A percentile compares a stretch with the other conserved stretches of the same genome.
Conservation (phyloP, 2,888 invertebrate species). For the Herminia tarsipennalis region DNA sequence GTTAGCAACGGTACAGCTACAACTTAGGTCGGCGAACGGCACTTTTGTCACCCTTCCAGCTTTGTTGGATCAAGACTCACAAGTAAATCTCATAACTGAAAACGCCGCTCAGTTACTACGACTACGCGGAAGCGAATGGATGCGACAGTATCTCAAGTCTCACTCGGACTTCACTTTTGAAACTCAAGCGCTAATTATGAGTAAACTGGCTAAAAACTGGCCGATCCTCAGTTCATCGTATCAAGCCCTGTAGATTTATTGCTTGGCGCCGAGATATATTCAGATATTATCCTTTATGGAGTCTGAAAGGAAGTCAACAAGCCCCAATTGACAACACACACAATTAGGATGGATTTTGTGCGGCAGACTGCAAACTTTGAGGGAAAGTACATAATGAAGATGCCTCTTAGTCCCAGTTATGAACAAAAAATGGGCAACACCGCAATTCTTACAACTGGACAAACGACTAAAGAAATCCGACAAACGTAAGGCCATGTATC, state of each 20-base stretch:
- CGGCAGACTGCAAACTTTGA: conserved; percentile 3
- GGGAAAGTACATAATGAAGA: no score
- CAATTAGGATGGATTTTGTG: conserved; percentile 8
- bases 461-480: no score
- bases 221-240: conserved; percentile 5
- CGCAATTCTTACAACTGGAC: no score
- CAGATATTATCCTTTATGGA: no score
- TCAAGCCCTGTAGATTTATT: not conserved
- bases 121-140: no score
- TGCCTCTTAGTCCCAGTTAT: no score
- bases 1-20: not conserved
- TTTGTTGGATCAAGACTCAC: no score
- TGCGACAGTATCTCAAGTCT: not conserved
- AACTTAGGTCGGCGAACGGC: not conserved
- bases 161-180: conserved; percentile 8
- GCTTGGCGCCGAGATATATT: no score
- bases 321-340: conserved; percentile 5
- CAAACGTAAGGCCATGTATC: no score
- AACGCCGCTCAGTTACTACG: conserved; percentile 5
- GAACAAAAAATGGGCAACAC: no score
- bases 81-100: conserved; percentile 5
- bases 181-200: conserved; percentile 5
- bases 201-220: conserved; percentile 7
- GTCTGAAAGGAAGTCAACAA: no score
- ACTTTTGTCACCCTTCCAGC: not conserved